Evolutionary conservation across 2,888 invertebrate species (phyloP).

Genomic region (Amiota minor): DNA sequence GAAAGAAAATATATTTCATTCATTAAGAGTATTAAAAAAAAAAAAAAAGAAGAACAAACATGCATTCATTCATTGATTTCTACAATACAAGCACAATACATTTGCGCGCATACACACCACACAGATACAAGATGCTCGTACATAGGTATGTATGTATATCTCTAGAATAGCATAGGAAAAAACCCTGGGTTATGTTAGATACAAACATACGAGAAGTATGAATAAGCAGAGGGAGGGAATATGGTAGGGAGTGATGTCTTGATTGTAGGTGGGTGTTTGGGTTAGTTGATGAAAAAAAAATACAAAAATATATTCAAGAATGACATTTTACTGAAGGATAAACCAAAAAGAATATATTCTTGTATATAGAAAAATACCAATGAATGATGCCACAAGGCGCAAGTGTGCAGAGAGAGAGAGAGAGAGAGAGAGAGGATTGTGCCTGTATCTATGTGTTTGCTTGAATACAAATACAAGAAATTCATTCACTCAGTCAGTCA

Average conservation of each 20-base stretch:
- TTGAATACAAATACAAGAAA: constrained; percentile 39
- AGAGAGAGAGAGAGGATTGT: background rate
- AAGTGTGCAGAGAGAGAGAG: constrained; percentile 13
- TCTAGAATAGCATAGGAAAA: no score
- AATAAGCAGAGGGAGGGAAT: no score
- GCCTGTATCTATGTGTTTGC: background rate
- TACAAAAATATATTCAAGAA: constrained; percentile 42
- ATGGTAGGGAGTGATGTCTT: background rate
- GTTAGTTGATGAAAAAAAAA: background rate
- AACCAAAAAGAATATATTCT: constrained; percentile 7
- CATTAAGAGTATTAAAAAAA: background rate
- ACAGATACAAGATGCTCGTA: no score
- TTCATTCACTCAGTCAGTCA: constrained; percentile 55
- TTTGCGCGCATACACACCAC: constrained; percentile 32
- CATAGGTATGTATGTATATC: no score
- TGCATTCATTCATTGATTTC: constrained; percentile 51
- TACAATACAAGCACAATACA: constrained; percentile 30
- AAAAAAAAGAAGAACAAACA: background rate
- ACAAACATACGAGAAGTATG: no score
- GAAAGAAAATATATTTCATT: constrained; percentile 24
- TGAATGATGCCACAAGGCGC: constrained; percentile 55
- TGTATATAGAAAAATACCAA: constrained; percentile 29
- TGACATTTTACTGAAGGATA: constrained; percentile 42
- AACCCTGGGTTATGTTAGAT: no score
- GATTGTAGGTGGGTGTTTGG: background rate